Evolutionary conservation across 2,888 invertebrate genomes (phyloP).

Genomic region (Lithophane socia): DNA sequence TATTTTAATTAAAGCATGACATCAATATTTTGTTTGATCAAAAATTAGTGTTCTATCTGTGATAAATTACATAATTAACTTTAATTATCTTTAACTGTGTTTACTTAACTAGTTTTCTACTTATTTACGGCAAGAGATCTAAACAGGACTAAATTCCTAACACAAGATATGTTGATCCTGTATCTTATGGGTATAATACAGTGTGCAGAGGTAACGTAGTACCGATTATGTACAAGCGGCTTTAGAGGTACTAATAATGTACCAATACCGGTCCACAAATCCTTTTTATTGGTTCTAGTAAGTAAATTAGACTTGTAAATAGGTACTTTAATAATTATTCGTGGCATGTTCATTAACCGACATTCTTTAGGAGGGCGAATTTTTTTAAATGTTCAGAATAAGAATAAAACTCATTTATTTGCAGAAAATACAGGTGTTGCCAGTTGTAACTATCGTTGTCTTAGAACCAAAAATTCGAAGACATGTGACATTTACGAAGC

Average conservation of each 20-base stretch:
- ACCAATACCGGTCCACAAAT: constrained; percentile 24
- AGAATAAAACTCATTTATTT: too few relatives aligned
- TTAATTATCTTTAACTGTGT: not conserved
- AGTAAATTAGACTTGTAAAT: not conserved
- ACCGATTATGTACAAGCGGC: constrained; percentile 52
- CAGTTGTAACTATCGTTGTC: too few relatives aligned
- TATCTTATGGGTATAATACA: constrained; percentile 51
- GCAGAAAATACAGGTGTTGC: too few relatives aligned
- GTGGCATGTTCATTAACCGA: not conserved
- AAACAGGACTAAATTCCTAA: constrained; percentile 37
- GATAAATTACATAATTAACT: not conserved
- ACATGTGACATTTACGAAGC: too few relatives aligned
- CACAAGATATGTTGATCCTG: constrained; percentile 57
- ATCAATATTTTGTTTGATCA: not conserved
- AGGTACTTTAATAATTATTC: not conserved
- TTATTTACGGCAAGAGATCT: constrained; percentile 24
- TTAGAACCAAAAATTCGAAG: too few relatives aligned
- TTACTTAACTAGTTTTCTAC: constrained; percentile 12
- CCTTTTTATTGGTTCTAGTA: constrained; percentile 28
- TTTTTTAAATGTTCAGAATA: not conserved
- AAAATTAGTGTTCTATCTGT: not conserved
- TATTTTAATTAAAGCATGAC: not conserved
- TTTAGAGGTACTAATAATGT: constrained; percentile 44
- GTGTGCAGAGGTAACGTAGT: constrained; percentile 47
- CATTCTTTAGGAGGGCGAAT: too few relatives aligned